Evolutionary conservation across 2,888 invertebrate genomes (phyloP), one percentile per base, ranked within the genome.

Genomic region (Pandemis corylana): DNA sequence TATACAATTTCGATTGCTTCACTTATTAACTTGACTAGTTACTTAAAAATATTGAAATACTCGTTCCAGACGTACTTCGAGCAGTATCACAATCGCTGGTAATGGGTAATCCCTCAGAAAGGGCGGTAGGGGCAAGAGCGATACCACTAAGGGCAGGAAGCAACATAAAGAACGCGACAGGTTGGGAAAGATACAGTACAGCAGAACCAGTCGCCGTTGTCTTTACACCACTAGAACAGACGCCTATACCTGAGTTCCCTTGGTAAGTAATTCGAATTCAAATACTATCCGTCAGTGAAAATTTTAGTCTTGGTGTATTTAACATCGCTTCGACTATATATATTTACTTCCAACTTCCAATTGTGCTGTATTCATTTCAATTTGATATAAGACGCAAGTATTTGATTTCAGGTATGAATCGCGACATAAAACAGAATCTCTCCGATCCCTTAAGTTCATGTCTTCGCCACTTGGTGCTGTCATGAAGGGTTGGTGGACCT

Each of bases 401-500:
- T 42, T 20, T 9, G 13, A 28, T 73, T 87, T 7, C 78, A 96
- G 96, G 95, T 96, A 96, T 84, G 96, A 95, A 77, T 96, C 96
- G 80, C 95, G 96, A 1, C 95, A 95, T 79, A 95, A 95, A 71
- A 95, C 93, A 77, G 95, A 96, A 75, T 92, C 94, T 28, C 90
- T 96, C 61, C 94, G 96, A 67, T 96, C 96, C n/a, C 95, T 96
- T 28, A 96, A 96, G 87, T 96, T 96, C 88, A 95, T 96, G 94
- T 93, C 95, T 75, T 95, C 95, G 42, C 95, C 96, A 68, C 95
- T 96, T 15, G 94, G 95, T n/a, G 95, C 95, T 71, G 95, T 95
- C 77, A 95, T 94, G 93, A 93, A 96, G 83, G 97, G 98, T 41
- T 97, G 97, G 96, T 98, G 98, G 98, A 98, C 98, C 20, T 96